Evolutionary conservation across 2,888 invertebrate genomes (phyloP).

Genomic region (Nephrocerus scutellatus): DNA sequence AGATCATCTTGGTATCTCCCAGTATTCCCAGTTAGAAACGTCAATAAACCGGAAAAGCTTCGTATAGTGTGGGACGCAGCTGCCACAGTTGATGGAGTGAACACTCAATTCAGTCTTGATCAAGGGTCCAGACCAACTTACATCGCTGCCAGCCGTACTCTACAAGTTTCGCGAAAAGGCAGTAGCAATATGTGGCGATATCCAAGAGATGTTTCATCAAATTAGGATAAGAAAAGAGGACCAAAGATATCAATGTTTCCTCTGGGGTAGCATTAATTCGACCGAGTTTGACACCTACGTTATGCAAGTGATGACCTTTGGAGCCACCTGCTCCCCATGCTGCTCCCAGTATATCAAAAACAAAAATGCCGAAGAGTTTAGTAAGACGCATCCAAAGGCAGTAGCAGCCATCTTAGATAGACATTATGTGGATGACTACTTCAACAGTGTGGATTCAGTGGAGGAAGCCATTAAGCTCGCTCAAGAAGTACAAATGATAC

Average conservation of each 20-base stretch:
- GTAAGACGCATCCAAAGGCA: constrained; percentile 3
- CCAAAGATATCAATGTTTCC: constrained; percentile 28
- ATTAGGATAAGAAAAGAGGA: constrained; percentile 25
- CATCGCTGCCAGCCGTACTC: constrained; percentile 34
- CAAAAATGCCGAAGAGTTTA: constrained; percentile 12
- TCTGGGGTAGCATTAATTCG: constrained; percentile 24
- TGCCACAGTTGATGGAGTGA: constrained; percentile 24
- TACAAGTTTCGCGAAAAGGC: constrained; percentile 36
- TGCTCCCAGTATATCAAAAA: constrained; percentile 21
- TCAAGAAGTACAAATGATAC: constrained; percentile 6
- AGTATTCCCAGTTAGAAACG: constrained; percentile 27
- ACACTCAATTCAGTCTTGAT: constrained; percentile 32
- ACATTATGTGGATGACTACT: constrained; percentile 12
- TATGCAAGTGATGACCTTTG: constrained; percentile 23
- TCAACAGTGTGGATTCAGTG: constrained; percentile 8
- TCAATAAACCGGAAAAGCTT: constrained; percentile 28
- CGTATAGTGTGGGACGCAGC: constrained; percentile 37
- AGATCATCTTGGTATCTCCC: constrained; percentile 32
- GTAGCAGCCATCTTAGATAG: constrained; percentile 7
- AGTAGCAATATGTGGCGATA: constrained; percentile 34
- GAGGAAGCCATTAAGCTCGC: constrained; percentile 5
- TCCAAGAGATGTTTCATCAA: constrained; percentile 27
- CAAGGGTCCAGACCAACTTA: constrained; percentile 33
- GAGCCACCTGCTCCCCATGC: constrained; percentile 20
- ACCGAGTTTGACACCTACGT: constrained; percentile 14